Base-by-base conservation (phyloP, 2,113 vertebrate species). In the Apodemus sylvaticus region DNA sequence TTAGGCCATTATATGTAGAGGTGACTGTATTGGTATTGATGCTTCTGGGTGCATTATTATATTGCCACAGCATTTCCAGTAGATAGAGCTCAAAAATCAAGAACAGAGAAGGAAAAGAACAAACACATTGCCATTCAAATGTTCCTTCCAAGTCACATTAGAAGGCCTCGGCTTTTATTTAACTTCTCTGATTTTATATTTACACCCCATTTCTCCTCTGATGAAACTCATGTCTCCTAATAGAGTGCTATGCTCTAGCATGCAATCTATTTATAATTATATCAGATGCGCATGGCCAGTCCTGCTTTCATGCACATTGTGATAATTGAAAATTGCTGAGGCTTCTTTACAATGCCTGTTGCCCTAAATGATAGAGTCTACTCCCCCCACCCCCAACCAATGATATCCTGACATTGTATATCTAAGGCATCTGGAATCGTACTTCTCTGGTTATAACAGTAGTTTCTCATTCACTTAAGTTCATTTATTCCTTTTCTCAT, bases 151-250 rank as follows among this genome's bases (percentile, higher is more conserved):
- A 79, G 68, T 88, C 68, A 85, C 73, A 87, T 68, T 94, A 93
- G 17, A 6, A 90, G 68, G 78, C 53, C 8, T 78, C 10, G 1
- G 45, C 16, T 92, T 93, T 79, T 81, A 74, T 39, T 58, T 81
- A 62, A 76, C 9, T 86, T 89, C 36, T 89, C 85, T 73, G 77
- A 89, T 87, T 92, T 93, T 78, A 45, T 91, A 74, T 70, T 96
- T 89, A 87, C 42, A 70, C 20, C 24, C 79, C 42, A 73, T 90
- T 82, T 64, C 51, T 87, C 79, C 77, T 77, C 73, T 36, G n/a
- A 68, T 92, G 55, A 96, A 86, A 95, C 90, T 94, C 58, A 36
- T 85, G 13, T 60, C 85, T 89, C 14, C 77, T 90, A 62, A 51
- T 88, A 39, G 60, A 76, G 19, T 45, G 76, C 62, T 90, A 88